Conservation (phyloP, 1,140 invertebrate genomes). For the Theocolax elegans region DNA sequence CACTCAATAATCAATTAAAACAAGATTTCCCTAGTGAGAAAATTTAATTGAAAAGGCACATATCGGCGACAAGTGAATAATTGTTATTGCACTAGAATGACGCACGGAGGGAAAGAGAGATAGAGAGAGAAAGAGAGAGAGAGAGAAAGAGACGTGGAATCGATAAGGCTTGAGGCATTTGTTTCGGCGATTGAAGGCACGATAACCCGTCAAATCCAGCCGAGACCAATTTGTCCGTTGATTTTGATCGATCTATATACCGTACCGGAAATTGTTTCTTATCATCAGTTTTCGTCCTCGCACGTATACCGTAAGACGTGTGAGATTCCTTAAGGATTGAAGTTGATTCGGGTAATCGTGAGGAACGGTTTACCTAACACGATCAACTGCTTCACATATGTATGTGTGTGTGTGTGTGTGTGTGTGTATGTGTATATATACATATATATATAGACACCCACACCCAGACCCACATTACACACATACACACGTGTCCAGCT, state of each 20-base stretch:
- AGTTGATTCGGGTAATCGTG: conserved; percentile 26
- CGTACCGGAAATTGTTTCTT: conserved; percentile 26
- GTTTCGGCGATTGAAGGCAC: conserved; percentile 30
- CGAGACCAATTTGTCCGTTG: conserved; percentile 23
- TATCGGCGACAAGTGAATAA: conserved; percentile 21
- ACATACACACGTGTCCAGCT: too few relatives aligned
- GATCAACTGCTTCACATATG: conserved; percentile 49
- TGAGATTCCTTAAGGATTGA: conserved; percentile 2
- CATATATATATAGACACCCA: too few relatives aligned
- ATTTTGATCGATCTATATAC: conserved; percentile 22
- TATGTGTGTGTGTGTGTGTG: conserved; percentile 48
- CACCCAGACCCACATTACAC: too few relatives aligned
- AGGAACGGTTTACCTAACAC: conserved; percentile 45
- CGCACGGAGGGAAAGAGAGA: too few relatives aligned
- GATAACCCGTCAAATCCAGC: conserved; percentile 31
- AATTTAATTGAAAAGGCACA: too few relatives aligned
- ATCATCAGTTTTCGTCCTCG: conserved; percentile 22
- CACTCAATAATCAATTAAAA: too few relatives aligned
- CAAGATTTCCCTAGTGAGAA: too few relatives aligned
- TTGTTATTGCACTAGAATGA: conserved; percentile 28
- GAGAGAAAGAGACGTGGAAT: conserved; percentile 3
- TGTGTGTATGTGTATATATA: too few relatives aligned
- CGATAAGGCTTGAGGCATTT: conserved; percentile 26
- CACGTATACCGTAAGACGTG: conserved; percentile 18
- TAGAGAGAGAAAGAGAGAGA: too few relatives aligned